Conservation (phyloP, 1,140 invertebrate species). For the Apis florea region DNA sequence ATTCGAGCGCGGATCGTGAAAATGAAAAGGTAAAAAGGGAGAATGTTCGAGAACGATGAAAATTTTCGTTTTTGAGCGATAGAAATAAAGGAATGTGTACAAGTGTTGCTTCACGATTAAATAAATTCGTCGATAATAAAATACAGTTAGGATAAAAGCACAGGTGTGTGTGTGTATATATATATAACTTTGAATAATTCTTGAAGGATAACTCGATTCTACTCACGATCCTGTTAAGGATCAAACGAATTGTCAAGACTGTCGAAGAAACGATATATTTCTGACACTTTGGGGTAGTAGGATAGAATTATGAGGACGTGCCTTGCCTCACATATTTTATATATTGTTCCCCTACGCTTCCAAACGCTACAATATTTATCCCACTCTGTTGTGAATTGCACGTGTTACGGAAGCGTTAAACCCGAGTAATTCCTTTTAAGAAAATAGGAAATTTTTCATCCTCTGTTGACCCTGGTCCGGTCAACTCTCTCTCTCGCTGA, state of each 20-base stretch:
- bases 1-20: slow-evolving; percentile 29
- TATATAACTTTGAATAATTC: neutral
- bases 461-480: too few relatives aligned
- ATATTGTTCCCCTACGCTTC: slow-evolving; percentile 18
- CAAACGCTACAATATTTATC: slow-evolving; percentile 3
- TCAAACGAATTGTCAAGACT: slow-evolving; percentile 22
- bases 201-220: neutral
- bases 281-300: slow-evolving; percentile 29
- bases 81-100: too few relatives aligned
- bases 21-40: neutral
- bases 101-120: too few relatives aligned
- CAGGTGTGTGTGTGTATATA: too few relatives aligned
- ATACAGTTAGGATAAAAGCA: too few relatives aligned
- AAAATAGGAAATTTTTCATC: too few relatives aligned
- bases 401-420: neutral
- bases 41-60: neutral
- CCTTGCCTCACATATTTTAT: slow-evolving; percentile 31
- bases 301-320: slow-evolving; percentile 37
- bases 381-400: neutral
- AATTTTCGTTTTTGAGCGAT: too few relatives aligned
- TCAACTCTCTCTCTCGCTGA: too few relatives aligned
- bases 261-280: slow-evolving; percentile 40
- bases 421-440: too few relatives aligned
- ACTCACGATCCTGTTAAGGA: slow-evolving; percentile 1
- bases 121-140: too few relatives aligned